These are phyloP conservation scores for Polydrusus tereticollis DNA, from an alignment of 2,888 invertebrate genomes.

Conservation along the genomic window DNA sequence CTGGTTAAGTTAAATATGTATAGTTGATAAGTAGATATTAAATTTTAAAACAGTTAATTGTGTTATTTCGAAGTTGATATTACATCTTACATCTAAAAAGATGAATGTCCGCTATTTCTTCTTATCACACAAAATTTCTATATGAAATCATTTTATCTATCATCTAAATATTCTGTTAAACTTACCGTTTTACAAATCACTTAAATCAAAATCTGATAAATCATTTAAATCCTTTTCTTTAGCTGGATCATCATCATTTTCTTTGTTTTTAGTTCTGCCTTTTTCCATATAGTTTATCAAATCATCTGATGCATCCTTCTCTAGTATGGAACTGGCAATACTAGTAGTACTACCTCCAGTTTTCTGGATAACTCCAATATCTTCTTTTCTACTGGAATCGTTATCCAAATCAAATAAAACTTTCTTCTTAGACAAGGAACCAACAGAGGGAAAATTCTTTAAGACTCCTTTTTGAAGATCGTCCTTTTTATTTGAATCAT, in stretches of 20 bases:
- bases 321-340: constrained; percentile 56
- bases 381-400: constrained; percentile 55
- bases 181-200: constrained; percentile 46
- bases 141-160: too few species aligned
- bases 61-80: too few species aligned
- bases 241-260: constrained; percentile 40
- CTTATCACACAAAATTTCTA: too few species aligned
- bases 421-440: constrained; percentile 73
- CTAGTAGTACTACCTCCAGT: constrained; percentile 55
- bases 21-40: too few species aligned
- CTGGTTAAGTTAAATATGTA: background rate
- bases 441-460: constrained; percentile 71
- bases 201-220: constrained; percentile 58
- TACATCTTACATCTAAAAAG: too few species aligned
- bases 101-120: too few species aligned
- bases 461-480: constrained; percentile 70
- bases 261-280: constrained; percentile 4
- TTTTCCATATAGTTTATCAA: constrained; percentile 17
- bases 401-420: constrained; percentile 75
- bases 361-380: constrained; percentile 19
- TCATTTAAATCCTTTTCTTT: constrained; percentile 47
- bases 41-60: too few species aligned
- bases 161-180: too few species aligned
- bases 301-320: constrained; percentile 30
- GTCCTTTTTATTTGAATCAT: constrained; percentile 36